Evolutionary conservation across 2,113 vertebrate genomes (phyloP).

Genomic region (Grus americana): DNA sequence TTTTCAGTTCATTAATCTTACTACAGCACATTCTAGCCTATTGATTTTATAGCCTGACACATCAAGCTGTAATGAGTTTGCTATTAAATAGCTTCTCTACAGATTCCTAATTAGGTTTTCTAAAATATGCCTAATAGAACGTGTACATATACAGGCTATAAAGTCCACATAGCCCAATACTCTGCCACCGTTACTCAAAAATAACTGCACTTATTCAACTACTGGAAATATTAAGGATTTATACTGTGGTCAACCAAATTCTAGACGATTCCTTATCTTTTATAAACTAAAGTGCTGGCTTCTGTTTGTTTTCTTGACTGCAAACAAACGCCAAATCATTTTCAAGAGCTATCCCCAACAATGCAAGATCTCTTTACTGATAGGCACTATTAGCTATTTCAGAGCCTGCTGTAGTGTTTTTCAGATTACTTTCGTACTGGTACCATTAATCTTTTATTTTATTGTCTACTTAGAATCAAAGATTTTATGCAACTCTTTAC

Average conservation of each 20-base stretch:
- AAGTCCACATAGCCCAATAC: background rate
- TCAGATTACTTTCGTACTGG: background rate
- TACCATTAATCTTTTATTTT: background rate
- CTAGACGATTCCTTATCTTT: background rate
- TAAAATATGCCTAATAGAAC: slow-evolving; percentile 48
- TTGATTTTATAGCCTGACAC: slow-evolving; percentile 36
- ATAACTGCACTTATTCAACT: background rate
- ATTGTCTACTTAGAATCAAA: background rate
- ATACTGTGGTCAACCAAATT: background rate
- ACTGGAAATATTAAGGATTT: background rate
- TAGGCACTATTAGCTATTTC: background rate
- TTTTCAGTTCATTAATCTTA: slow-evolving; percentile 41
- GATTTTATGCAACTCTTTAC: background rate
- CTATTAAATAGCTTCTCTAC: slow-evolving; percentile 13
- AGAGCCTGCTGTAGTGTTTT: background rate
- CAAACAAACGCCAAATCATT: background rate
- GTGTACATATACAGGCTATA: background rate
- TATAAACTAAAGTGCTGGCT: background rate
- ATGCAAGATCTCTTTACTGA: background rate
- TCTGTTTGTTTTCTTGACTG: background rate
- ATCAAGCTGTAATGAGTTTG: slow-evolving; percentile 8
- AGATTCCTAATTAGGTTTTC: slow-evolving; percentile 16
- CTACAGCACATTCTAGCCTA: background rate
- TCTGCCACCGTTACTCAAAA: slow-evolving; percentile 30
- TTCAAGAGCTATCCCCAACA: background rate